These are phyloP conservation scores for Chironomus striatipennis DNA, from an alignment of 1,140 invertebrate genomes.

Conservation along the genomic window DNA sequence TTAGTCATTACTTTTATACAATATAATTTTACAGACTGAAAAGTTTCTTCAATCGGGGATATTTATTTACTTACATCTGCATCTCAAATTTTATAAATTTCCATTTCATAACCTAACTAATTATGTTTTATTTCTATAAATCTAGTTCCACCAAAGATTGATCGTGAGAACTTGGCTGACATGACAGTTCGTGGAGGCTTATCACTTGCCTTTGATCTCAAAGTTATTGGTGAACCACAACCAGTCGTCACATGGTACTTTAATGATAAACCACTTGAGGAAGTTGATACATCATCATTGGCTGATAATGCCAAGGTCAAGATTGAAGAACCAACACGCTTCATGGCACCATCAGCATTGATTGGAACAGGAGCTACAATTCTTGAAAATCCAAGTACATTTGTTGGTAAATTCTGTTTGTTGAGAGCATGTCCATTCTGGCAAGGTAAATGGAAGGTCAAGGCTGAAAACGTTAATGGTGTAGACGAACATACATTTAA, in stretches of 20 bases:
- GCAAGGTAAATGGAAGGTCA: slow-evolving; percentile 41
- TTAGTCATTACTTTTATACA: not conserved
- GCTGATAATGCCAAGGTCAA: not conserved
- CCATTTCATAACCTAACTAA: slow-evolving; percentile 26
- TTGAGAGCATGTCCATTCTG: not conserved
- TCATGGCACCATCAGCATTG: not conserved
- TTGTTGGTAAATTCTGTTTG: not conserved
- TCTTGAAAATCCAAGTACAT: slow-evolving; percentile 18
- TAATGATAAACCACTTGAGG: slow-evolving; percentile 39
- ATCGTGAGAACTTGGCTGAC: slow-evolving; percentile 83
- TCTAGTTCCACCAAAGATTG: slow-evolving; percentile 81
- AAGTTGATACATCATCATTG: not conserved
- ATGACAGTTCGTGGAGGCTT: slow-evolving; percentile 85
- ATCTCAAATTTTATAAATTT: slow-evolving; percentile 20
- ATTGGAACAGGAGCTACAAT: not conserved
- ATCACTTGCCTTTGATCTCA: slow-evolving; percentile 84
- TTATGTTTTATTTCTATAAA: slow-evolving; percentile 31
- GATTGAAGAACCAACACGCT: not conserved
- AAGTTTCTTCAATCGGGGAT: slow-evolving; percentile 19
- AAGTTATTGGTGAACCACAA: slow-evolving; percentile 91
- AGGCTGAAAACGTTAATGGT: slow-evolving; percentile 86
- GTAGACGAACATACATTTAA: slow-evolving; percentile 90
- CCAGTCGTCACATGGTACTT: slow-evolving; percentile 87
- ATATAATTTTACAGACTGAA: not conserved
- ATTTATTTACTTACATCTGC: not conserved